phyloP scores from a whole-genome alignment of 1,140 invertebrate species.

The Ips nitidus region DNA sequence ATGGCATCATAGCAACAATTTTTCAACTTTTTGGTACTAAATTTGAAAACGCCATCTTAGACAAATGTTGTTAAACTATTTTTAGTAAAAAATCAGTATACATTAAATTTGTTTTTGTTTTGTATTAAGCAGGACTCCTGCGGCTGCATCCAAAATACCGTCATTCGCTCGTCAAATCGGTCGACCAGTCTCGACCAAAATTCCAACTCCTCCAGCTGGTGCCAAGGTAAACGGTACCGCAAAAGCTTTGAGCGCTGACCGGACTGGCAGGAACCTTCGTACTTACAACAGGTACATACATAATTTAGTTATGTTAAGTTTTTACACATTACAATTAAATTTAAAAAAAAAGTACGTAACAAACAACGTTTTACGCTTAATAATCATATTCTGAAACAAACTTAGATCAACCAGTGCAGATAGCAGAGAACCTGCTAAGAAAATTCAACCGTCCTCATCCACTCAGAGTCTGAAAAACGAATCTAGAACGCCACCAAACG shows the following conservation, averaged over 20 bases:
- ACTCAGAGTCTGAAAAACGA: conserved; percentile 61
- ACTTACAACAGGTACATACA: conserved; percentile 39
- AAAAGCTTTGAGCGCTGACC: conserved; percentile 47
- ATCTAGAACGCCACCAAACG: conserved; percentile 51
- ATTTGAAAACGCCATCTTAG: too few species aligned
- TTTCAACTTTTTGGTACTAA: too few species aligned
- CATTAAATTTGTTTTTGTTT: too few species aligned
- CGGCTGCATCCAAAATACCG: conserved; percentile 46
- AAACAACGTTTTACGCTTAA: too few species aligned
- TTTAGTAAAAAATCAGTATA: too few species aligned
- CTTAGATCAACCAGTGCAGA: conserved; percentile 50
- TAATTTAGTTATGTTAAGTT: background rate
- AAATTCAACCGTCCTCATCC: conserved; percentile 56
- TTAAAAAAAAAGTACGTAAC: too few species aligned
- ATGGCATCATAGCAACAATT: too few species aligned
- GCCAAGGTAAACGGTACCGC: conserved; percentile 18
- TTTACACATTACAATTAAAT: too few species aligned
- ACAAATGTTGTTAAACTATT: too few species aligned
- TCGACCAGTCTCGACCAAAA: conserved; percentile 33
- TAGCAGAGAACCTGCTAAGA: conserved; percentile 39
- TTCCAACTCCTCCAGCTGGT: conserved; percentile 17
- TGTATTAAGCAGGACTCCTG: conserved; percentile 5
- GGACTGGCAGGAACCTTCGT: conserved; percentile 37
- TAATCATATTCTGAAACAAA: too few species aligned
- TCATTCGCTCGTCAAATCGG: conserved; percentile 35